Percentiles rank a stretch among this genome's conserved stretches.
These are phyloP conservation scores for Akabosia matsudoensis DNA, from an alignment of 1,140 invertebrate genomes.

Conservation along the genomic window DNA sequence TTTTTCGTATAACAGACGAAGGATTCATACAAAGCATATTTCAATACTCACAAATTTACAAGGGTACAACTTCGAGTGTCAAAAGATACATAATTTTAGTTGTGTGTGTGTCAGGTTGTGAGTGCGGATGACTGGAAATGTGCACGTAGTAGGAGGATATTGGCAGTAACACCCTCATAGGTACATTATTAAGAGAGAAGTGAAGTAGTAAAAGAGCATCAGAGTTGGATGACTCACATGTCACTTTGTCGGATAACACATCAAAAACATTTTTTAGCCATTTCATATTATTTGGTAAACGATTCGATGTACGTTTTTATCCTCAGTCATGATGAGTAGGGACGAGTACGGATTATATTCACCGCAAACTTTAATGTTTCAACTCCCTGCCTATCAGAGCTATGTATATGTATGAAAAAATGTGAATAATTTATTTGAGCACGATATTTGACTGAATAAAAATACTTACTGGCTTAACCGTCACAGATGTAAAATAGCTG, in stretches of 20 bases:
- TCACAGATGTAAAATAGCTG: no score
- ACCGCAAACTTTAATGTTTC: no score
- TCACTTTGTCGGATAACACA: slow-evolving; percentile 8
- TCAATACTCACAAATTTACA: background rate
- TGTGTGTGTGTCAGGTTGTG: background rate
- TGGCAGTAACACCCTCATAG: no score
- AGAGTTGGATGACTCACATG: slow-evolving; percentile 3
- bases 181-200: no score
- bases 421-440: no score
- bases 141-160: background rate
- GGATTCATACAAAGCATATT: background rate
- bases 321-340: no score
- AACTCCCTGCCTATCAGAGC: no score
- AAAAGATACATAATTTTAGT: background rate
- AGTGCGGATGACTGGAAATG: background rate
- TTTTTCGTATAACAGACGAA: background rate
- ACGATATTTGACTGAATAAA: no score
- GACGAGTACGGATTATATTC: no score
- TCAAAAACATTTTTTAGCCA: slow-evolving; percentile 13
- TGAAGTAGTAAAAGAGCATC: no score
- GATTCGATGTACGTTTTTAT: background rate
- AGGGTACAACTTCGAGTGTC: background rate
- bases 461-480: no score
- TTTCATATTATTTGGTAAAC: background rate
- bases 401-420: no score